phyloP scores from a whole-genome alignment of 2,113 vertebrate species.

The Cranoglanis bouderius region DNA sequence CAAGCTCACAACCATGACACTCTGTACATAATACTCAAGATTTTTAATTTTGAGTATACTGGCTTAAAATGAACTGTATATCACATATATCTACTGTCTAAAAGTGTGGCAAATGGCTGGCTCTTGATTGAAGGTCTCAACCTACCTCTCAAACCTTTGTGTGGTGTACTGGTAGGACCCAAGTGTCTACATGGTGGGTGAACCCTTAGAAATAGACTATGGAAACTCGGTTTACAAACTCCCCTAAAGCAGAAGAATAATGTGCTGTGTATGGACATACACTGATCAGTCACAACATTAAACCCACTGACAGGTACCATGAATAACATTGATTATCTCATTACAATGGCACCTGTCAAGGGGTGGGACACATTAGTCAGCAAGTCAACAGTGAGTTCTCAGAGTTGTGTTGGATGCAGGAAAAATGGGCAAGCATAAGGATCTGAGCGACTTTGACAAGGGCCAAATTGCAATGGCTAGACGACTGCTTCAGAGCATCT shows the following conservation, averaged over 20 bases:
- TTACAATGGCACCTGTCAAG: too few species aligned
- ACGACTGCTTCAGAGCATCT: too few species aligned
- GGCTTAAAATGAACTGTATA: not conserved
- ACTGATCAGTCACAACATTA: too few species aligned
- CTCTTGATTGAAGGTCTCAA: too few species aligned
- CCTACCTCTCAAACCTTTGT: not conserved
- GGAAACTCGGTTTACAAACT: not conserved
- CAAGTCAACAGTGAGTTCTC: too few species aligned
- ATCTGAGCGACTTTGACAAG: too few species aligned
- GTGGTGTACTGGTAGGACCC: not conserved
- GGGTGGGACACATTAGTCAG: too few species aligned
- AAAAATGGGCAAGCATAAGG: too few species aligned
- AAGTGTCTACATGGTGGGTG: not conserved
- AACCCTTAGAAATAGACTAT: not conserved
- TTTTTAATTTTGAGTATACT: not conserved
- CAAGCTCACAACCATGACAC: not conserved
- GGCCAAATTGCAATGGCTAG: too few species aligned
- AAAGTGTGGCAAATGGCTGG: not conserved
- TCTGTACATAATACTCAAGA: not conserved
- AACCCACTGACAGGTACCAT: too few species aligned
- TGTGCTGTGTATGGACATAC: not conserved
- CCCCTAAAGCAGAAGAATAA: not conserved
- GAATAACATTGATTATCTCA: too few species aligned
- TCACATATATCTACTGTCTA: not conserved
- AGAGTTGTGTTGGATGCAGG: too few species aligned